Percentiles rank a stretch among this genome's conserved stretches.
Conservation (phyloP, 1,140 invertebrate species). For the Tribolium madens region DNA sequence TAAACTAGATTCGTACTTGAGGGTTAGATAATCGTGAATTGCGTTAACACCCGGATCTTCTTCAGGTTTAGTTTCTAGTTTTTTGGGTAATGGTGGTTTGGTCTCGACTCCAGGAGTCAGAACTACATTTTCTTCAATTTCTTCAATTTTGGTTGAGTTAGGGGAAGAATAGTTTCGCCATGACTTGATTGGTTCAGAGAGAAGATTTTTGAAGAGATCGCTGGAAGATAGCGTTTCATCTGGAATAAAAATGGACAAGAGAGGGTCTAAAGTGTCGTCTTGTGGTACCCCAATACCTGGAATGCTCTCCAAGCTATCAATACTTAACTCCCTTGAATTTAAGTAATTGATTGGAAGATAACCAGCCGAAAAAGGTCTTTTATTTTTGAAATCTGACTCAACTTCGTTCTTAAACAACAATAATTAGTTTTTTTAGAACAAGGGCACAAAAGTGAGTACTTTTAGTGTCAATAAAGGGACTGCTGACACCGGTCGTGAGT, state of each 20-base stretch:
- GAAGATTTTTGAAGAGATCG: constrained; percentile 55
- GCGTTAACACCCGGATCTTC: not conserved
- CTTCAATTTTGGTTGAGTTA: not conserved
- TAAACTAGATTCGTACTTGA: constrained; percentile 50
- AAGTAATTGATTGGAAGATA: constrained; percentile 46
- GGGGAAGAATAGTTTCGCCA: constrained; percentile 48
- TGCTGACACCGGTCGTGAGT: constrained; percentile 57
- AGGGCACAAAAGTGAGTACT: constrained; percentile 30
- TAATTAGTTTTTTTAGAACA: not conserved
- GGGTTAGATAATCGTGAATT: constrained; percentile 51
- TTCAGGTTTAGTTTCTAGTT: constrained; percentile 11
- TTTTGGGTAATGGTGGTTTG: constrained; percentile 58
- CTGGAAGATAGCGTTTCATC: constrained; percentile 56
- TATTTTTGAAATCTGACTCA: constrained; percentile 14
- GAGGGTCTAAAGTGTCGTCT: not conserved
- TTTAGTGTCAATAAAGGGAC: constrained; percentile 52
- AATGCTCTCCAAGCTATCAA: constrained; percentile 51
- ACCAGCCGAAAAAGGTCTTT: constrained; percentile 57
- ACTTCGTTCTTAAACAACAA: constrained; percentile 46
- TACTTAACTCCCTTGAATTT: constrained; percentile 37
- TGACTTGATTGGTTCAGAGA: constrained; percentile 56
- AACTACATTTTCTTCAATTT: not conserved
- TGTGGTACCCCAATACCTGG: constrained; percentile 43
- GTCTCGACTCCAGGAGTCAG: constrained; percentile 53
- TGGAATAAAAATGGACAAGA: constrained; percentile 38